Percentiles rank a stretch among this genome's conserved stretches.
Evolutionary conservation across 30 jellyfish, hydroid and myxozoan species (phyloP).

Genomic region (Haliclystus octoradiatus): DNA sequence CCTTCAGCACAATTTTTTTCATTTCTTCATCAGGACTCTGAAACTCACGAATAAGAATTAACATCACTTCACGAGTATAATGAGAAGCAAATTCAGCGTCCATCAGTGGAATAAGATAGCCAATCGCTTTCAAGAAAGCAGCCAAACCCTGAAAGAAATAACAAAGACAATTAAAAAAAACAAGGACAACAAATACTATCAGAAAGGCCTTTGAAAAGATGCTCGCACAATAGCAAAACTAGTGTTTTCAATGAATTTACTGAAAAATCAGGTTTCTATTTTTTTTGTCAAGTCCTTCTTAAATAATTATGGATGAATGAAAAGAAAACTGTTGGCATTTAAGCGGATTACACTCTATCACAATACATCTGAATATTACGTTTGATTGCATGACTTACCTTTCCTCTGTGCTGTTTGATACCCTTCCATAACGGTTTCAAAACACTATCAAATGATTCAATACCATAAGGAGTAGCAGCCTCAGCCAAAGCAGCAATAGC

Average conservation of each 20-base stretch:
- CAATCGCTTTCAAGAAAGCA: conserved; percentile 99
- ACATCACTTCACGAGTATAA: conserved; percentile 98
- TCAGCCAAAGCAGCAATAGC: conserved; percentile 99
- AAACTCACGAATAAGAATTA: conserved; percentile 92
- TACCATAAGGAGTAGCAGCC: conserved; percentile 99
- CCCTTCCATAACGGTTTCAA: conserved; percentile 99
- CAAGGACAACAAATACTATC: not conserved
- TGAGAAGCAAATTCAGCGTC: conserved; percentile 99
- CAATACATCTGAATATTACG: too few relatives aligned
- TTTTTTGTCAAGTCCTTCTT: too few relatives aligned
- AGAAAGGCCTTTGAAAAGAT: too few relatives aligned
- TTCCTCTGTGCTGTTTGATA: conserved; percentile 1
- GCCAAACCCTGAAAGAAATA: conserved; percentile 81
- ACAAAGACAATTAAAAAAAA: not conserved
- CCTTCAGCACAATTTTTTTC: conserved; percentile 98
- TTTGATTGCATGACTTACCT: not conserved
- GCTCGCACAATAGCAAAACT: too few relatives aligned
- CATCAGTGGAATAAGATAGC: conserved; percentile 99
- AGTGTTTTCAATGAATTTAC: too few relatives aligned
- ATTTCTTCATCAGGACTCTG: conserved; percentile 99
- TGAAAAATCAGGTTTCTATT: too few relatives aligned
- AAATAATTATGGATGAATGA: too few relatives aligned
- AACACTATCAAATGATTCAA: conserved; percentile 99
- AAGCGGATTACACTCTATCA: too few relatives aligned
- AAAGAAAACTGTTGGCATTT: too few relatives aligned